Evolutionary conservation across 2,888 invertebrate species (phyloP).

Genomic region (Lasioglossum marginatum): DNA sequence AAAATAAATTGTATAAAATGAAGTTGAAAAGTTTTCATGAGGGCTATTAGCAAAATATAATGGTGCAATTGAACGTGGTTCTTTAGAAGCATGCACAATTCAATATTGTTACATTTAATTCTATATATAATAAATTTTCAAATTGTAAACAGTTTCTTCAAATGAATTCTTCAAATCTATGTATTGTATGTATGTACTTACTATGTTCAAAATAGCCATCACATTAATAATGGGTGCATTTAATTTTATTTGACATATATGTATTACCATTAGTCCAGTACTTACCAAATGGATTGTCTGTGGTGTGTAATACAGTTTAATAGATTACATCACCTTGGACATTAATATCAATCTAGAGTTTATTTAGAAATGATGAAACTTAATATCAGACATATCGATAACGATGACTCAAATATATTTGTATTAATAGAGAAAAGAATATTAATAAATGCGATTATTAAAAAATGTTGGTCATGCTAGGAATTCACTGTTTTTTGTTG

Average conservation of each 20-base stretch:
- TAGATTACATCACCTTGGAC: background rate
- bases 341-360: background rate
- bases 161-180: background rate
- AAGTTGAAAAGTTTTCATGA: conserved; percentile 10
- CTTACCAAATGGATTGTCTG: conserved; percentile 9
- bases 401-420: background rate
- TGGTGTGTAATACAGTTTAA: background rate
- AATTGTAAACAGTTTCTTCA: background rate
- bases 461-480: background rate
- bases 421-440: conserved; percentile 8
- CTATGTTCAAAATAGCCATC: conserved; percentile 18
- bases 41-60: conserved; percentile 14
- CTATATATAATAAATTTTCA: conserved; percentile 2
- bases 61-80: conserved; percentile 4
- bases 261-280: background rate
- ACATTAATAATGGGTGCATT: conserved; percentile 14
- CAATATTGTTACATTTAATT: conserved; percentile 22
- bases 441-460: background rate
- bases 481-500: background rate
- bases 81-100: conserved; percentile 3
- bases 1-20: background rate
- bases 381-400: background rate
- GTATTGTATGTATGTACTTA: conserved; percentile 29
- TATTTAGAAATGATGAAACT: background rate
- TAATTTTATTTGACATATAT: conserved; percentile 10